phyloP scores from a whole-genome alignment of 2,888 invertebrate genomes.

The Pachliopta kotzebuea region DNA sequence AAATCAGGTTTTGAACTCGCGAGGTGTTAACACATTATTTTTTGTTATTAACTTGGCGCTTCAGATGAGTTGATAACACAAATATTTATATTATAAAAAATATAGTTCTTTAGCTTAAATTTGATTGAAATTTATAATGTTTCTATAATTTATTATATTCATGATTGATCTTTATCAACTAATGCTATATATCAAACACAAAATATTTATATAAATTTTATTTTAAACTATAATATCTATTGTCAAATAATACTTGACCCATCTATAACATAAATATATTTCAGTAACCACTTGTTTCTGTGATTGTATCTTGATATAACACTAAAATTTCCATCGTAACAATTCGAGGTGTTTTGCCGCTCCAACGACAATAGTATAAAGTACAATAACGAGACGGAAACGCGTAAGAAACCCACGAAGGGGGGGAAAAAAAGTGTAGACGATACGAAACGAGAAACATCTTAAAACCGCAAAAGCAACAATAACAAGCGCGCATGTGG shows the following conservation, averaged over 20 bases:
- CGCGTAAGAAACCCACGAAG: not conserved
- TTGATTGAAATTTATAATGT: not conserved
- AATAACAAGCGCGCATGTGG: conserved; percentile 5
- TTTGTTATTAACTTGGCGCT: conserved; percentile 3
- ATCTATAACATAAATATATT: too few species aligned
- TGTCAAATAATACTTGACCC: too few species aligned
- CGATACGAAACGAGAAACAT: conserved; percentile 10
- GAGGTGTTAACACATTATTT: conserved; percentile 9
- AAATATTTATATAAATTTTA: not conserved
- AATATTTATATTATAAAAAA: not conserved
- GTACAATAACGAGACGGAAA: not conserved
- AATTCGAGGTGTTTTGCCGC: not conserved
- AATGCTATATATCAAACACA: too few species aligned
- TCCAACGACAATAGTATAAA: not conserved
- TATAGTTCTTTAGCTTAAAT: not conserved
- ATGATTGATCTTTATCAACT: too few species aligned
- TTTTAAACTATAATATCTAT: not conserved
- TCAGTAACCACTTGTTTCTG: too few species aligned
- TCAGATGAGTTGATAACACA: not conserved
- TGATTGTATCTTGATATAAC: too few species aligned
- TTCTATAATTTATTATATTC: not conserved
- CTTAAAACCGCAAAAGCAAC: conserved; percentile 16
- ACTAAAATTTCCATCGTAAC: not conserved
- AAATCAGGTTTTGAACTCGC: conserved; percentile 25
- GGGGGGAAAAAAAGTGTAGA: not conserved